These are phyloP conservation scores for Meandrusa payeni DNA, from an alignment of 2,888 invertebrate species.

Conservation along the genomic window DNA sequence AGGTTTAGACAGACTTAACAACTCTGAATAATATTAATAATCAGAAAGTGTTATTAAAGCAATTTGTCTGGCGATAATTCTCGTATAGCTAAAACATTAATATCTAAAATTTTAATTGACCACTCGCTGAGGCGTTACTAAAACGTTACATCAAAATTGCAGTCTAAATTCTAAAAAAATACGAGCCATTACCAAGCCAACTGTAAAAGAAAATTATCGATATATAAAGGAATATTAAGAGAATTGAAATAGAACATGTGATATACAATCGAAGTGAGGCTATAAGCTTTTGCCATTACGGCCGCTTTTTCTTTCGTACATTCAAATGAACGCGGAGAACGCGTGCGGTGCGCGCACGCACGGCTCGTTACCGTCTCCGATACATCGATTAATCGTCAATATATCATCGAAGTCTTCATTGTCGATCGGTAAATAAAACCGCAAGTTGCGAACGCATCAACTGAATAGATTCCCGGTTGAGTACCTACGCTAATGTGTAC, in stretches of 20 bases:
- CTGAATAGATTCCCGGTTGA: conserved; percentile 9
- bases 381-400: conserved; percentile 21
- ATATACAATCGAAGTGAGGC: conserved; percentile 10
- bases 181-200: conserved; percentile 13
- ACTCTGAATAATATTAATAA: no score
- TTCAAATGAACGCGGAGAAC: conserved; percentile 1
- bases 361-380: conserved; percentile 19
- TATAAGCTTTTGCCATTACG: conserved; percentile 8
- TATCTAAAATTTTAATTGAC: conserved; percentile 15
- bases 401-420: conserved; percentile 9
- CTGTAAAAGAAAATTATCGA: conserved; percentile 19
- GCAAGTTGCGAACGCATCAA: conserved; percentile 9
- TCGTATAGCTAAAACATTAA: conserved; percentile 3
- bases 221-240: conserved; percentile 8
- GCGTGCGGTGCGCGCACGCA: conserved; percentile 20
- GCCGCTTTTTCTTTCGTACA: conserved; percentile 9
- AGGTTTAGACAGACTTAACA: no score
- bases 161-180: conserved; percentile 7
- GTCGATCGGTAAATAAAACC: conserved; percentile 14
- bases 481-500: conserved; percentile 5
- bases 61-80: conserved; percentile 18
- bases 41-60: no score
- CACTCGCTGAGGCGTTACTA: conserved; percentile 13
- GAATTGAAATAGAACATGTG: conserved; percentile 6
- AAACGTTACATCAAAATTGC: conserved; percentile 22